Evolutionary conservation across 2,888 invertebrate genomes (phyloP), one percentile per base, ranked within the genome.

Genomic region (Endotricha flammealis): DNA sequence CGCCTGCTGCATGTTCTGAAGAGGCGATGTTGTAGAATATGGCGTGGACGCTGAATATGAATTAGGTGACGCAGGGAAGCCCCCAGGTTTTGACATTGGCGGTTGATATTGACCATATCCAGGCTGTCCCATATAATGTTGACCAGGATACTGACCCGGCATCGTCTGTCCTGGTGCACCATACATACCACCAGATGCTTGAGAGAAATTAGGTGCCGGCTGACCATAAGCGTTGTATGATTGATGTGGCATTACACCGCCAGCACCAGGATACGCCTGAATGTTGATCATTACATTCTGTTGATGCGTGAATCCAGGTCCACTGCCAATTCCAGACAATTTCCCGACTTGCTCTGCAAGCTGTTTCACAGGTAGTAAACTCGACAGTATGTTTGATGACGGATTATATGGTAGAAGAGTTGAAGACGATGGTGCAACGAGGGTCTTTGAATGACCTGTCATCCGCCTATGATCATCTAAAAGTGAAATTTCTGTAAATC

Each of bases 281-380:
- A 90, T 90, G 50, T 90, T 90, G 31, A 90, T 90, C 72, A 90
- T 83, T 1, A 90, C 90, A 56, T 90, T 90, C 57, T 90, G 90
- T 54, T 90, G 90, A 53, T 90, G 90, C 35, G 90, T 87, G 30
- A 81, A 87, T 1, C 76, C 76, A 12, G 77, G 47, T 0, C 67
- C 62, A 39, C 55, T 57, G 12, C 71, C 64, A 1, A 80, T 76
- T 0, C 58, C 61, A 2, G 83, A 74, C 12, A 87, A 46, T 47
- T 87, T 85, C 8, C 86, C 85, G 8, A 87, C 86, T 60, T 85
- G 83, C 46, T 87, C 87, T 9, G 79, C 87, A 38, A 87, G 57
- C 42, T 82, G 80, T 49, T 83, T 86, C 0, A 86, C 83, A 2
- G 87, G 85, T 11, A 87, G 48, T 41, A 87, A 65, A 38, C 69